phyloP scores from a whole-genome alignment of 35 echinoderm and acorn worm species.

The Eucidaris tribuloides region DNA sequence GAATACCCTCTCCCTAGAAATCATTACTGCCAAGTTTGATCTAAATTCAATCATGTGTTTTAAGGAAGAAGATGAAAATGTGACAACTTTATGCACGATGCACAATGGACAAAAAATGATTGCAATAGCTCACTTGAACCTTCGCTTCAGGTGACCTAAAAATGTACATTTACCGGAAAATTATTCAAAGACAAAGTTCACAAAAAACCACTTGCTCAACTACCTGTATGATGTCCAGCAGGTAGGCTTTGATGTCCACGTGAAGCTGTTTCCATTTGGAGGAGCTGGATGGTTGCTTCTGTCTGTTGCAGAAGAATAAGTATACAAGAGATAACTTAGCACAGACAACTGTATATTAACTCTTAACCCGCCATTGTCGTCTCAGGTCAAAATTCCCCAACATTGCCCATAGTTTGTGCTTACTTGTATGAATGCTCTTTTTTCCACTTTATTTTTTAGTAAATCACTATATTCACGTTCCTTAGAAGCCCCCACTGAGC shows the following conservation, averaged over 20 bases:
- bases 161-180: not conserved
- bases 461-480: not conserved
- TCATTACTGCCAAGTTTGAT: too few relatives aligned
- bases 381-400: too few relatives aligned
- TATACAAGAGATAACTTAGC: not conserved
- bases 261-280: conserved; percentile 64
- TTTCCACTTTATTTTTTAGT: not conserved
- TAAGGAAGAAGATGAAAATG: too few relatives aligned
- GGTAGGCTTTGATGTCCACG: conserved; percentile 38
- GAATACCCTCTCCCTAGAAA: too few relatives aligned
- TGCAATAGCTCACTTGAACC: too few relatives aligned
- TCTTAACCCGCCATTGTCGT: not conserved
- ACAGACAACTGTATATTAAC: not conserved
- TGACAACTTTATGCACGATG: too few relatives aligned
- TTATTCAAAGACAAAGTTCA: not conserved
- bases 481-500: not conserved
- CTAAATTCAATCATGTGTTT: too few relatives aligned
- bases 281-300: conserved; percentile 30
- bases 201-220: not conserved
- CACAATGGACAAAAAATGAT: not conserved
- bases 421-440: too few relatives aligned
- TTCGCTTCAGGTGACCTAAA: too few relatives aligned
- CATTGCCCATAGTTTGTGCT: too few relatives aligned
- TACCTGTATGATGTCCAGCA: conserved; percentile 59
- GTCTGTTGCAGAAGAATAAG: conserved; percentile 21